Evolutionary conservation across 1,140 invertebrate genomes (phyloP).

Genomic region (Tetraneura akinire): DNA sequence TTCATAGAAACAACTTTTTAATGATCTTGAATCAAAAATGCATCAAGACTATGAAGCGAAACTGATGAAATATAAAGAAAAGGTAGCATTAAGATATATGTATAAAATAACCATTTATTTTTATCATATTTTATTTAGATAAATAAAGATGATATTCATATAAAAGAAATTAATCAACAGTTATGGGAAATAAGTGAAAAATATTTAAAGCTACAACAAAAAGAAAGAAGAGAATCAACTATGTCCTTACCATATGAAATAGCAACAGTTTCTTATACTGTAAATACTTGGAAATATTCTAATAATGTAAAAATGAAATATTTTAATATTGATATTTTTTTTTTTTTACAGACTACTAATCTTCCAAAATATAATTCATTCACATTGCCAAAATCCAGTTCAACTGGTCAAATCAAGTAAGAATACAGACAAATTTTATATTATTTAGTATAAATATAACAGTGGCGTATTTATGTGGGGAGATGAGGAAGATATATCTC

Average conservation of each 20-base stretch:
- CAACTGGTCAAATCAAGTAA: conserved; percentile 42
- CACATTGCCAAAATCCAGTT: conserved; percentile 26
- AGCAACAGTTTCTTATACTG: neutral
- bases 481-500: too few species aligned
- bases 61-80: conserved; percentile 47
- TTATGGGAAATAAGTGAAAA: conserved; percentile 55
- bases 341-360: neutral
- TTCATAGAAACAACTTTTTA: conserved; percentile 50
- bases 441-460: too few species aligned
- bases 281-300: neutral
- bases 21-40: conserved; percentile 30
- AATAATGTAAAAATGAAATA: neutral
- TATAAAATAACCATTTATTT: neutral
- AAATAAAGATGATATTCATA: conserved; percentile 52
- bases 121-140: conserved; percentile 45
- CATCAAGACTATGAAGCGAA: conserved; percentile 47
- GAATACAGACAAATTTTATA: too few species aligned
- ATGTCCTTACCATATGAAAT: conserved; percentile 26
- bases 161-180: conserved; percentile 52
- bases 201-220: conserved; percentile 53
- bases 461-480: too few species aligned
- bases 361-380: conserved; percentile 14
- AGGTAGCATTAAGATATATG: neutral
- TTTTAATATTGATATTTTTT: neutral
- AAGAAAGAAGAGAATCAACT: conserved; percentile 47